These are phyloP conservation scores for Bucorvus abyssinicus DNA, from an alignment of 2,797 vertebrate species.

Conservation along the genomic window DNA sequence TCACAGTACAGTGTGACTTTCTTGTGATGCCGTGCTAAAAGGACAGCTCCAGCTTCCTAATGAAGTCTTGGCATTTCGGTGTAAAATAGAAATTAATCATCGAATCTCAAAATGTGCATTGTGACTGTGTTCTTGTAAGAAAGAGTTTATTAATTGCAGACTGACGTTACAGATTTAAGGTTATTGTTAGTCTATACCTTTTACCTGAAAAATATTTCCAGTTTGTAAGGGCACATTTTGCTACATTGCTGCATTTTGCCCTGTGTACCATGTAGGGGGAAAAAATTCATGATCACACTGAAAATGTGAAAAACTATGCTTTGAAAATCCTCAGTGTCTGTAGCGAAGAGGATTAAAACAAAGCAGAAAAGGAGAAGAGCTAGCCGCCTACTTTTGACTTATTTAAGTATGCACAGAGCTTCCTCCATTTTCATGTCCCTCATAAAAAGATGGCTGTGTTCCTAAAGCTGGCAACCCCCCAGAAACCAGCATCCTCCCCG, in stretches of 20 bases:
- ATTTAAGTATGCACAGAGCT: slow-evolving; percentile 79
- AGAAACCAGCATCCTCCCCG: slow-evolving; percentile 42
- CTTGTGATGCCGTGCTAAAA: background rate
- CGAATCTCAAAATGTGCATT: background rate
- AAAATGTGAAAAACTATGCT: background rate
- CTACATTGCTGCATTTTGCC: background rate
- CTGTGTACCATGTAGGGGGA: background rate
- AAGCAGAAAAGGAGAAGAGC: slow-evolving; percentile 11
- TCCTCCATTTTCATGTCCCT: slow-evolving; percentile 85
- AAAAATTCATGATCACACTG: fast-evolving
- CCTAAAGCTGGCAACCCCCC: slow-evolving; percentile 69
- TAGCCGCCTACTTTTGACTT: slow-evolving; percentile 67
- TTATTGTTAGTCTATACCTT: background rate
- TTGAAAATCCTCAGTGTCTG: background rate
- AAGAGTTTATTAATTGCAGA: background rate
- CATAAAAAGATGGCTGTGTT: slow-evolving; percentile 78
- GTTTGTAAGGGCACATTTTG: background rate
- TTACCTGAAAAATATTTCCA: background rate
- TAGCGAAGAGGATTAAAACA: background rate
- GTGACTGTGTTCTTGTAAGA: background rate
- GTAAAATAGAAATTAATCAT: background rate
- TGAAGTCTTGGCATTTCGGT: background rate
- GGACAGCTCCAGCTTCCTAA: background rate
- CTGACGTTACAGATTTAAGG: background rate
- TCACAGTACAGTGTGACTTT: fast-evolving